These are phyloP conservation scores for Stenodema calcarata DNA, from an alignment of 2,888 invertebrate genomes.

Conservation along the genomic window DNA sequence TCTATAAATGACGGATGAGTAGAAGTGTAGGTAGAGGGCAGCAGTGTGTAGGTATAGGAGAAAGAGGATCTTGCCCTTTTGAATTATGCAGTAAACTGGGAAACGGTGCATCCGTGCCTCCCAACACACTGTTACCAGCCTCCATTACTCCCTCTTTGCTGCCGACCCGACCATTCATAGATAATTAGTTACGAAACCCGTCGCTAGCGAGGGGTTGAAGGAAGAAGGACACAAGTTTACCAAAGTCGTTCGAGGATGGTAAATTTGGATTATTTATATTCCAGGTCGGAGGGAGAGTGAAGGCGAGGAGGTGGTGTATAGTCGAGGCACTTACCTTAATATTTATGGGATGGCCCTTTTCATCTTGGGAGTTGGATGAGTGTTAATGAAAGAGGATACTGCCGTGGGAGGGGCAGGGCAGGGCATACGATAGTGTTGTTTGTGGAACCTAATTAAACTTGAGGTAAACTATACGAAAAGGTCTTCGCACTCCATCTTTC, in stretches of 20 bases:
- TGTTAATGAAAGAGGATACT: conserved; percentile 6
- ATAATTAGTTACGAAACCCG: not conserved
- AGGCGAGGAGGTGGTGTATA: not conserved
- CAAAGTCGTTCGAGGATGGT: not conserved
- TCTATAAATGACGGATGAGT: too few species aligned
- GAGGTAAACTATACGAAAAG: not conserved
- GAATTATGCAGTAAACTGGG: not conserved
- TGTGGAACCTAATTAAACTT: conserved; percentile 25
- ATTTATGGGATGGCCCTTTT: conserved; percentile 16
- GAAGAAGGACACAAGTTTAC: conserved; percentile 1
- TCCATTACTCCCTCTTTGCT: not conserved
- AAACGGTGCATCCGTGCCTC: not conserved
- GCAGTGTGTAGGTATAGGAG: not conserved
- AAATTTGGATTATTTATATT: not conserved
- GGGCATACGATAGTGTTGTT: not conserved
- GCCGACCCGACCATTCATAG: not conserved
- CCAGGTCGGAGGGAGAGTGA: not conserved
- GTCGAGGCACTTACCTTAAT: conserved; percentile 7
- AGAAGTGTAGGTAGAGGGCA: too few species aligned
- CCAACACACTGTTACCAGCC: not conserved
- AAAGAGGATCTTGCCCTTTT: not conserved
- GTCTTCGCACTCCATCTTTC: not conserved
- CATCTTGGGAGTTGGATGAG: conserved; percentile 23
- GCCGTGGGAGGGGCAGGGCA: not conserved
- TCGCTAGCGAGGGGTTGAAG: not conserved